Base-by-base conservation (phyloP, 2,797 vertebrate species). In the Sciurus vulgaris region DNA sequence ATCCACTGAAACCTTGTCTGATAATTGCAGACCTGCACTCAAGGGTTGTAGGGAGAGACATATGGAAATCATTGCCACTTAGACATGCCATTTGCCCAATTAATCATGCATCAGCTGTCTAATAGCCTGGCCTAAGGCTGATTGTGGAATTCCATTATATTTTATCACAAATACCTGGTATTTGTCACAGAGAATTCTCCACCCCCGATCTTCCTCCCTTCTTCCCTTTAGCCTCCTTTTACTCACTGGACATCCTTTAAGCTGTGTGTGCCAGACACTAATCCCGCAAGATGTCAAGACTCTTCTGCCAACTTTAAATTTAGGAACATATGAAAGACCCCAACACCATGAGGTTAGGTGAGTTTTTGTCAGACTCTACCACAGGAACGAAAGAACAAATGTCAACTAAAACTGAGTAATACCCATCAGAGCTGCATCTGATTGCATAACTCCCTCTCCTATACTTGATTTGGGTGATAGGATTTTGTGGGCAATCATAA, bases 61-160 rank as follows among this genome's bases (percentile, higher is more conserved):
- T 14, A 82, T 7, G 28, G 51, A 89, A 92, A 56, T 83, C 82
- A 35, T 56, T 86, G 78, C 41, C 65, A 77, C 28, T 15, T 67
- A 89, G 51, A 81, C 69, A 72, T 63, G 77, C 18, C 44, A 77
- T 38, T 96, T 87, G 63, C 54, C 18, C 76, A 86, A 14, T 76
- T 86, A 96, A 94, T 90, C 28, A 49, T 76, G 13, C 59, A 38
- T 96, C 92, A 90, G 67, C 77, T 51, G n/a, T 82, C 65, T 73
- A 51, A 54, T n/a, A 82, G 44, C 30, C 26, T 87, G 82, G 38
- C 87, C 51, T 44, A 59, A 24, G 18, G 69, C 70, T 93, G 92
- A 95, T 35, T 38, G 56, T 63, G 69, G 76, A 91, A 79, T 91
- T 91, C 73, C 41, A n/a, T 41, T 65, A 33, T 65, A 33, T 47